These are phyloP conservation scores for Lysandra coridon DNA, from an alignment of 2,888 invertebrate genomes.

Conservation along the genomic window DNA sequence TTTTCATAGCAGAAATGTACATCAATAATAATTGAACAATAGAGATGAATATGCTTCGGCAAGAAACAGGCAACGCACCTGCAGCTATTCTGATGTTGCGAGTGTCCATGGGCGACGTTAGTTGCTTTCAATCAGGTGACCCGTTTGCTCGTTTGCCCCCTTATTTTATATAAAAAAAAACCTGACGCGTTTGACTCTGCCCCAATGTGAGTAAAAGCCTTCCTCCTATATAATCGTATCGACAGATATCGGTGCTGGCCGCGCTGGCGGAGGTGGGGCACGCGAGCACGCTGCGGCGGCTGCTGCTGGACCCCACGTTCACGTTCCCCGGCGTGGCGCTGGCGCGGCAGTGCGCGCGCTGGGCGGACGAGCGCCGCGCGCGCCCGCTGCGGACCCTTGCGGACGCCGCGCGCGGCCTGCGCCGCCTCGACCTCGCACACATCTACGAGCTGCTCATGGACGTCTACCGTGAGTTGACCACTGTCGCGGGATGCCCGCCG, in stretches of 20 bases:
- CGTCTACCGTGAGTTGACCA: constrained; percentile 69
- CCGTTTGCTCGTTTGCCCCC: too few species aligned
- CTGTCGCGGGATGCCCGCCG: neutral
- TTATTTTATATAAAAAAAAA: too few species aligned
- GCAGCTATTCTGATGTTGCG: too few species aligned
- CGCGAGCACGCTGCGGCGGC: constrained; percentile 70
- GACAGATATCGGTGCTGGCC: constrained; percentile 69
- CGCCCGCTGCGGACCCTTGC: constrained; percentile 58
- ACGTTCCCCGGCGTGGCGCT: constrained; percentile 76
- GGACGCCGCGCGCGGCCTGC: constrained; percentile 57
- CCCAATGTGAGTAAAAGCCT: too few species aligned
- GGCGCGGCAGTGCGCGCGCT: constrained; percentile 73
- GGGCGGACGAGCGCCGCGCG: constrained; percentile 64
- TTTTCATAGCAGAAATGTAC: too few species aligned
- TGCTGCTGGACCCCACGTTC: constrained; percentile 76
- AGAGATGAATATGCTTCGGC: too few species aligned
- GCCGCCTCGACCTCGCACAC: constrained; percentile 59
- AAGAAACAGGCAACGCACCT: too few species aligned
- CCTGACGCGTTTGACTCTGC: too few species aligned
- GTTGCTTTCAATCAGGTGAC: too few species aligned
- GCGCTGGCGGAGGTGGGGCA: constrained; percentile 79
- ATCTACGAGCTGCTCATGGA: constrained; percentile 74
- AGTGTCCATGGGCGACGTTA: too few species aligned
- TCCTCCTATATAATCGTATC: constrained; percentile 35
- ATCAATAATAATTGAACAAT: too few species aligned